Evolutionary conservation across 2,113 vertebrate species (phyloP).

Genomic region (Athene cunicularia): DNA sequence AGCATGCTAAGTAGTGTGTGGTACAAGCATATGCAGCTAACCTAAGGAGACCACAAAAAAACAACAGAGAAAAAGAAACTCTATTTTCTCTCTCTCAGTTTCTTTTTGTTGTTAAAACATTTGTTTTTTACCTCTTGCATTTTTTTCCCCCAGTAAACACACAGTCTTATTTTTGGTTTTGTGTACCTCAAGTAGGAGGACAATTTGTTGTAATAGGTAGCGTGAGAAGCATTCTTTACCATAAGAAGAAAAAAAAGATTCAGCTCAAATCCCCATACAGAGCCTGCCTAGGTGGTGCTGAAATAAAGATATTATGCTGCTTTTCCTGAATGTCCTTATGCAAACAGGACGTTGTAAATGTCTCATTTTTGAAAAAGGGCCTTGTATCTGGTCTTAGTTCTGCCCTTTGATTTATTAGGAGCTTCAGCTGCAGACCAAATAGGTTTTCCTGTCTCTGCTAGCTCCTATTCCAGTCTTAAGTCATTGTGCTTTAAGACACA

Average conservation of each 20-base stretch:
- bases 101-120: neutral
- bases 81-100: neutral
- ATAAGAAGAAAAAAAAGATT: neutral
- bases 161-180: neutral
- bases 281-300: conserved; percentile 39
- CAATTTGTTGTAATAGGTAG: neutral
- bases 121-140: neutral
- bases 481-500: conserved; percentile 51
- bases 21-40: neutral
- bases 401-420: conserved; percentile 73
- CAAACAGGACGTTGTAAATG: conserved; percentile 74
- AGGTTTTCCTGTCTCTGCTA: conserved; percentile 72
- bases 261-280: neutral
- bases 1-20: neutral
- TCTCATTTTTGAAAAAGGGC: conserved; percentile 65
- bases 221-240: neutral
- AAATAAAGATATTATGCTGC: conserved; percentile 62
- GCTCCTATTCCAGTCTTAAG: conserved; percentile 53
- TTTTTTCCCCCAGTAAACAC: neutral
- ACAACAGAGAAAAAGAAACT: neutral
- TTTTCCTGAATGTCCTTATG: conserved; percentile 63
- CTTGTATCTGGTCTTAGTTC: conserved; percentile 64
- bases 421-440: conserved; percentile 68
- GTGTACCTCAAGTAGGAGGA: neutral
- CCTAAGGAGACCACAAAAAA: neutral